Evolutionary conservation across 2,797 vertebrate species (phyloP), one percentile per base, ranked within the genome.

Genomic region (Aratinga solstitialis): DNA sequence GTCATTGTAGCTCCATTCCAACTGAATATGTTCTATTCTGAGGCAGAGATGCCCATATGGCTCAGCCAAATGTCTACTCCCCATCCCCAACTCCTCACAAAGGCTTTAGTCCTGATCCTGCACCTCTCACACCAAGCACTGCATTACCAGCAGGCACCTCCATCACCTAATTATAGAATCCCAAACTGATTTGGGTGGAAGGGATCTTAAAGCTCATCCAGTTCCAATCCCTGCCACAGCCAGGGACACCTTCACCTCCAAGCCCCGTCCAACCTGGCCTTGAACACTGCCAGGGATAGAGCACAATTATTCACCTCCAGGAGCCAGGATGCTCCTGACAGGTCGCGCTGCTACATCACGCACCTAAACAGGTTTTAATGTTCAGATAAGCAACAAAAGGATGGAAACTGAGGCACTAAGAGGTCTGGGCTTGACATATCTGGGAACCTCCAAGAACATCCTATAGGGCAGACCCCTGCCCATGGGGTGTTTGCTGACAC

Each of bases 401-500:
- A 76, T 59, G 30, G 42, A 73, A 87, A 87, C 74, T 20, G 74
- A 92, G 59, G 74, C 83, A 85, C 54, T 7, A 63, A 38, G 34
- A 21, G 65, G 40, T 73, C 29, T 45, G 38, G 6, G 1, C 42
- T 5, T 29, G 54, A 80, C 5, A 3, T 2, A 11, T 0, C 3
- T 38, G 43, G 71, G 75, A 85, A 65, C 17, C 7, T n/a, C 3
- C 54, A 58, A 34, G 13, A 34, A n/a, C 0, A 0, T 32, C 38
- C 38, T 6, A 1, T 5, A 36, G 18, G 1, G 8, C 54, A 84
- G 69, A 54, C 8, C 38, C 38, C 56, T 58, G 59, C 32, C 30
- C 24, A 0, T 0, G 5, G 38, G 58, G 18, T 11, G 54, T 36
- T 58, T 8, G 10, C 40, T 74, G 79, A 26, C 5, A 3, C 0